Conservation (phyloP, 2,888 invertebrate species). For the Marronus borbonicus region DNA sequence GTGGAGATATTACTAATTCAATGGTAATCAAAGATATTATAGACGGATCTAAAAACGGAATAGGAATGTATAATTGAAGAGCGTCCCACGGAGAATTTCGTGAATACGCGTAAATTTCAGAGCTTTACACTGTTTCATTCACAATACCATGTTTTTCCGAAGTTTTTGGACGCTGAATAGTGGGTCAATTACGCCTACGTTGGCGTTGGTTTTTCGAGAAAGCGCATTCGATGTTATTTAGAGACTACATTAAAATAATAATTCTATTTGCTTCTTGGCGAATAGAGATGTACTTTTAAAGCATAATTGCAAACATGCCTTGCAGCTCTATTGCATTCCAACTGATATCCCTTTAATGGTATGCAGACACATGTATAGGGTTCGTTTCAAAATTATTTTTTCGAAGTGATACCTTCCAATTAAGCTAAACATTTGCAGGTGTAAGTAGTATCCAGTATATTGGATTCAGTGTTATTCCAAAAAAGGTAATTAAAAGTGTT, state of each 20-base stretch:
- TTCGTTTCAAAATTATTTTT: no score
- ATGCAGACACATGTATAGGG: no score
- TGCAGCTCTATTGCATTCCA: no score
- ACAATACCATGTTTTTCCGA: not conserved
- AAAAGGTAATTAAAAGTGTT: no score
- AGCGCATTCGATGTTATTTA: conserved; percentile 61
- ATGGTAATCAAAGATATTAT: conserved; percentile 3
- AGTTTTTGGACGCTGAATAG: no score
- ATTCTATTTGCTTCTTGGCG: conserved; percentile 59
- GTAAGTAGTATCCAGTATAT: no score
- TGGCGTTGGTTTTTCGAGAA: conserved; percentile 41
- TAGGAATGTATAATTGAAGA: conserved; percentile 22
- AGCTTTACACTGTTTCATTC: conserved; percentile 25
- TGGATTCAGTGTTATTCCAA: no score
- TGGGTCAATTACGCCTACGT: conserved; percentile 17
- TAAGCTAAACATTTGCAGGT: no score
- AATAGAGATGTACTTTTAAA: conserved; percentile 40
- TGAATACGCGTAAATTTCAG: conserved; percentile 5
- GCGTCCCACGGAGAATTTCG: conserved; percentile 11
- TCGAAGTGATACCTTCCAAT: no score
- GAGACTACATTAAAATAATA: conserved; percentile 64
- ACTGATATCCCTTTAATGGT: no score
- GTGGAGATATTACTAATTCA: conserved; percentile 33
- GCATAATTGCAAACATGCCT: no score
- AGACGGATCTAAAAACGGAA: not conserved